A percentile compares a stretch with the other conserved stretches of the same genome.
These are phyloP conservation scores for Cydia strobilella DNA, from an alignment of 1,140 invertebrate genomes.

Conservation along the genomic window DNA sequence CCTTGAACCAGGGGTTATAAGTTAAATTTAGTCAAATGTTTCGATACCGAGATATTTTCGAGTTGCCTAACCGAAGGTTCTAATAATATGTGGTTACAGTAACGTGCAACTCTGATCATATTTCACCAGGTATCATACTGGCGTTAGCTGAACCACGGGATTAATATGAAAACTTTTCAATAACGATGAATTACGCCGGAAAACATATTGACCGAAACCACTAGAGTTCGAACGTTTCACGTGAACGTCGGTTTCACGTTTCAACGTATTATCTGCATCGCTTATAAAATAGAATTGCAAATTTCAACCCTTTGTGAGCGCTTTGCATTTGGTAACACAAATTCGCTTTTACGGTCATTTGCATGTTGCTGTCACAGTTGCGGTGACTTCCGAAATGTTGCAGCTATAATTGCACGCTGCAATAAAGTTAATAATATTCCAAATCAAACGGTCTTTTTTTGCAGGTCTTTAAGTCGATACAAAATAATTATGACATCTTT, in stretches of 20 bases:
- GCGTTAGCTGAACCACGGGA: conserved; percentile 5
- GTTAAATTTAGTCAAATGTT: too few relatives aligned
- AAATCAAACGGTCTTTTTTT: too few relatives aligned
- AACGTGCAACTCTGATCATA: conserved; percentile 2
- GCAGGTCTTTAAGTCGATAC: too few relatives aligned
- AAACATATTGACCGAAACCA: conserved; percentile 25
- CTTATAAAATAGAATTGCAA: conserved; percentile 54
- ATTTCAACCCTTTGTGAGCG: conserved; percentile 77
- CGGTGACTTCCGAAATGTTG: conserved; percentile 59
- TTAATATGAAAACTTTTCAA: conserved; percentile 21
- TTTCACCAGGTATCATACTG: conserved; percentile 8
- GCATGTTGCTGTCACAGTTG: conserved; percentile 70
- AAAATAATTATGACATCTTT: too few relatives aligned
- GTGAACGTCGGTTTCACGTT: conserved; percentile 48
- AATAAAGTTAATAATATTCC: background rate
- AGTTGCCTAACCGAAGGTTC: too few relatives aligned
- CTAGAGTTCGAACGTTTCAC: conserved; percentile 24
- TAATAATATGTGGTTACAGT: background rate
- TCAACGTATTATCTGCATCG: conserved; percentile 43
- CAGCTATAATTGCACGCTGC: conserved; percentile 26
- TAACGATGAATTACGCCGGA: conserved; percentile 11
- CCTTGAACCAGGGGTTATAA: too few relatives aligned
- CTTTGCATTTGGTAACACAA: conserved; percentile 74
- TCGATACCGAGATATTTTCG: too few relatives aligned
- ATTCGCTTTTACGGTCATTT: conserved; percentile 77